phyloP scores from a whole-genome alignment of 1,140 invertebrate species.

The Eriosoma lanigerum region DNA sequence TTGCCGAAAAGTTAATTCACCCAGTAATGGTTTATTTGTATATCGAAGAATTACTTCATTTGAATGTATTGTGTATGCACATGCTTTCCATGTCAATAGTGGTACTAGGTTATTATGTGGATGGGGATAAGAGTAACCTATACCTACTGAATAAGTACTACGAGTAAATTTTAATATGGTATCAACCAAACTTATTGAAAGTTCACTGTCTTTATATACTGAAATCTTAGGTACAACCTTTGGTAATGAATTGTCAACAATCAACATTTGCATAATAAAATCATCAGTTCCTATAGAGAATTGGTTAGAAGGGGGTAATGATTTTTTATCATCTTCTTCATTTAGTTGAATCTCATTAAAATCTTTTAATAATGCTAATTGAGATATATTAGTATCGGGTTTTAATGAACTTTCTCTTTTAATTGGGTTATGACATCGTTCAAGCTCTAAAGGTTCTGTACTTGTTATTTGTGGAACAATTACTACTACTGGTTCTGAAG shows the following conservation, averaged over 20 bases:
- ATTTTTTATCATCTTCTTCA: slow-evolving; percentile 28
- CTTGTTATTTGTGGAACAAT: not conserved
- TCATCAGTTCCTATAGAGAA: slow-evolving; percentile 44
- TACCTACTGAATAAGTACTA: slow-evolving; percentile 65
- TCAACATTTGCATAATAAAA: slow-evolving; percentile 46
- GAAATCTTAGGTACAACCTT: slow-evolving; percentile 38
- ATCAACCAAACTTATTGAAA: slow-evolving; percentile 62
- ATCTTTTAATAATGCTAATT: slow-evolving; percentile 23
- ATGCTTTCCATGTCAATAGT: slow-evolving; percentile 72
- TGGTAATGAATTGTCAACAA: slow-evolving; percentile 39
- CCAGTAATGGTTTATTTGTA: slow-evolving; percentile 77
- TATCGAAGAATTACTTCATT: slow-evolving; percentile 77
- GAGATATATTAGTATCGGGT: slow-evolving; percentile 5
- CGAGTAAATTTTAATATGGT: slow-evolving; percentile 68
- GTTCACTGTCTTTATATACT: slow-evolving; percentile 40
- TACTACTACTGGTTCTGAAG: not conserved
- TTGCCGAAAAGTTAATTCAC: slow-evolving; percentile 78
- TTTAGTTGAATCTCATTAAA: slow-evolving; percentile 13
- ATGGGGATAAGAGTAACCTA: slow-evolving; percentile 64
- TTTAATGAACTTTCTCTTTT: not conserved
- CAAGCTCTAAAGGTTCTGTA: not conserved
- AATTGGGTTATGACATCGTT: not conserved
- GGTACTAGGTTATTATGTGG: slow-evolving; percentile 66
- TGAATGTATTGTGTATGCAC: slow-evolving; percentile 85
- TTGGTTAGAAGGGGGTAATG: slow-evolving; percentile 18